phyloP scores from a whole-genome alignment of 2,888 invertebrate species.

The Unio pictorum region DNA sequence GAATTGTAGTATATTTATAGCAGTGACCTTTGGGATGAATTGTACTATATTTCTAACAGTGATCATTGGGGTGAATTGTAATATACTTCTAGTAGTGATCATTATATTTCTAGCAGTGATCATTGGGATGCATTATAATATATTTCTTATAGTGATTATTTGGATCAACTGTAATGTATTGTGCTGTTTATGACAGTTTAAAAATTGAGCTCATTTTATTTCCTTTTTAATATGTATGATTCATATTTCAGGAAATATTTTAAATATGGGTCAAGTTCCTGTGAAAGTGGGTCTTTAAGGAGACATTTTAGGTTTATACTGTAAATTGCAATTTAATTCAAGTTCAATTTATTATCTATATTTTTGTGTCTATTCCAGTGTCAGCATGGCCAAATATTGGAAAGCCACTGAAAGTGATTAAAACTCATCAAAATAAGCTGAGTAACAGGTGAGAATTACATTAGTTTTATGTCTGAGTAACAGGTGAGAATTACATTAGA shows the following conservation, averaged over 20 bases:
- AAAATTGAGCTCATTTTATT: too few relatives aligned
- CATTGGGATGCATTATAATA: too few relatives aligned
- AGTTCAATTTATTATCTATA: background rate
- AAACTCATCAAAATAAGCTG: slow-evolving; percentile 90
- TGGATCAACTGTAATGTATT: too few relatives aligned
- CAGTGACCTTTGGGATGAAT: too few relatives aligned
- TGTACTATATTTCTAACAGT: too few relatives aligned
- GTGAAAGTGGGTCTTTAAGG: background rate
- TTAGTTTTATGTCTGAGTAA: background rate
- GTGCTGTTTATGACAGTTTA: too few relatives aligned
- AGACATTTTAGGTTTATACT: background rate
- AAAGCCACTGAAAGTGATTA: slow-evolving; percentile 91
- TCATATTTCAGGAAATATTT: background rate
- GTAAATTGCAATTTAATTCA: background rate
- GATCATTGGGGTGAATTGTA: too few relatives aligned
- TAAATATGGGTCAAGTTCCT: background rate
- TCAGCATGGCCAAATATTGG: slow-evolving; percentile 90
- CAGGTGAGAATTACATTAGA: background rate
- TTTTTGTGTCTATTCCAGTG: slow-evolving; percentile 75
- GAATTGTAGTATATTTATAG: too few relatives aligned
- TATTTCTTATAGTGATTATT: too few relatives aligned
- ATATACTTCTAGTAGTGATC: too few relatives aligned
- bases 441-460: slow-evolving; percentile 79
- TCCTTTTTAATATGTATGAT: too few relatives aligned
- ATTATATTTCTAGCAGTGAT: too few relatives aligned